These are phyloP conservation scores for Scytalopus superciliaris DNA, from an alignment of 2,113 vertebrate species.

Conservation along the genomic window DNA sequence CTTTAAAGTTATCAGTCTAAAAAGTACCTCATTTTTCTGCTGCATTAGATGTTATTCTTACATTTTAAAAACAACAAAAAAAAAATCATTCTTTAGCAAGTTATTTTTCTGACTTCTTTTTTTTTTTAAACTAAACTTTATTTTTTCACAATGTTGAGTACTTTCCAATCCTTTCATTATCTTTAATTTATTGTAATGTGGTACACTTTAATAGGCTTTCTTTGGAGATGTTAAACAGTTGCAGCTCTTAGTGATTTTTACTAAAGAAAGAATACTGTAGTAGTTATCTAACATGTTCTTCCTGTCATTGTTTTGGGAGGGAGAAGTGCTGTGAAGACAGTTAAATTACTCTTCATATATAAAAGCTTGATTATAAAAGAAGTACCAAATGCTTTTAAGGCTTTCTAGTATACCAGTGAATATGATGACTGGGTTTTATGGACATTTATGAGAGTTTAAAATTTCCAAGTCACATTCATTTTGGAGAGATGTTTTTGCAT, in stretches of 20 bases:
- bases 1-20: background rate
- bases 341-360: slow-evolving; percentile 46
- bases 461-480: background rate
- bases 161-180: background rate
- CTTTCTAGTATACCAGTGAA: background rate
- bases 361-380: slow-evolving; percentile 13
- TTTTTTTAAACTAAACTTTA: background rate
- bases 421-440: background rate
- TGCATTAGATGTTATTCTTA: background rate
- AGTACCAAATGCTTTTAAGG: slow-evolving; percentile 26
- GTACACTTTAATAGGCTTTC: background rate
- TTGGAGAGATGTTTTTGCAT: background rate
- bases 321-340: slow-evolving; percentile 18
- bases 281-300: background rate
- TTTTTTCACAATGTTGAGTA: background rate
- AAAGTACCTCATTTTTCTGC: background rate
- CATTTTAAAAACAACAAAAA: background rate
- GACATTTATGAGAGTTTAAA: background rate
- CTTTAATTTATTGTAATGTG: background rate
- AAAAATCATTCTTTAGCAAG: background rate
- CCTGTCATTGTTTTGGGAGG: slow-evolving; percentile 5
- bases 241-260: background rate
- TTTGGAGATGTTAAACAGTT: background rate
- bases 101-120: background rate
- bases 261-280: background rate